Conservation (phyloP, 2,113 vertebrate genomes). For the Vidua chalybeata region DNA sequence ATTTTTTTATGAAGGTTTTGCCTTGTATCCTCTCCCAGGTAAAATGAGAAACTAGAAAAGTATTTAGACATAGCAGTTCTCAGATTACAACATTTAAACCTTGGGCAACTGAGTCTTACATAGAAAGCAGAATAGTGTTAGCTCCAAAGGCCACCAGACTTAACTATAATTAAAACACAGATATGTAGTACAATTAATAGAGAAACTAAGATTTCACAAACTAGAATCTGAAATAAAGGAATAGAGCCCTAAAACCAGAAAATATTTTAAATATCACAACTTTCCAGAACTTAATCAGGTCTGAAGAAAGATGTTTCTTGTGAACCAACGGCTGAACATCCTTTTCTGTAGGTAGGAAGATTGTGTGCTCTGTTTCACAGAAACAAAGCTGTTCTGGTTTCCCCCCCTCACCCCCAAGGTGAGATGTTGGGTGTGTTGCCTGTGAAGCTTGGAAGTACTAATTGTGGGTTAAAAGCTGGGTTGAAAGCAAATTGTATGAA, state of each 20-base stretch:
- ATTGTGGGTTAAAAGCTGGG: neutral
- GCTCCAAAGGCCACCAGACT: neutral
- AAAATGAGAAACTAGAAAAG: neutral
- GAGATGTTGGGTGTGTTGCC: neutral
- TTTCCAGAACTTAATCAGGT: neutral
- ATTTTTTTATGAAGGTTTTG: neutral
- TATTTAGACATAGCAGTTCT: neutral
- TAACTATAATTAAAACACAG: neutral
- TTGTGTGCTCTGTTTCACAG: neutral
- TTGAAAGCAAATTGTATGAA: neutral
- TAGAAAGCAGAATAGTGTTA: neutral
- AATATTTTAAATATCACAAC: neutral
- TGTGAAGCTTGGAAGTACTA: neutral
- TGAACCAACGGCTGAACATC: neutral
- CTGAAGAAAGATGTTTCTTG: neutral
- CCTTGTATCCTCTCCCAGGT: neutral
- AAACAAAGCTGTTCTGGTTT: neutral
- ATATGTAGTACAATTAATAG: neutral
- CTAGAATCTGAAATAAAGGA: neutral
- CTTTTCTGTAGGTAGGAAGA: neutral
- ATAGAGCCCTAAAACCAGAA: neutral
- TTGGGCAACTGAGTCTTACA: neutral
- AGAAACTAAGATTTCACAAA: neutral
- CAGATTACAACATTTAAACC: neutral
- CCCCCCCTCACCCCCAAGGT: accelerated